phyloP scores from a whole-genome alignment of 2,888 invertebrate genomes.

The Parthenolecanium corni region DNA sequence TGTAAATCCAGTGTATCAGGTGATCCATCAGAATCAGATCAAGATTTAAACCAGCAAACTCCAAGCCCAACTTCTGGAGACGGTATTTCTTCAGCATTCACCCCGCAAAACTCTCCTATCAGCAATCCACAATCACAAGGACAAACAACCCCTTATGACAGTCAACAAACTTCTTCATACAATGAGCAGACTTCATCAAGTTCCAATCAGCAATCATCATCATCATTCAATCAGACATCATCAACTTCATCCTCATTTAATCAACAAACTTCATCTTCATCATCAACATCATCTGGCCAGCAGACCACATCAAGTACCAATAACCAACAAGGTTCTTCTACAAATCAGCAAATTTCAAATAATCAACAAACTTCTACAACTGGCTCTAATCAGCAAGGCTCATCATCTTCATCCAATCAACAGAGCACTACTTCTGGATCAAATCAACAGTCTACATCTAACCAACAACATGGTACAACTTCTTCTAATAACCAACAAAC shows the following conservation, averaged over 20 bases:
- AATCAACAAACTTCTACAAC: constrained; percentile 28
- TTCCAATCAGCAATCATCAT: background rate
- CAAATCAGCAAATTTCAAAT: constrained; percentile 31
- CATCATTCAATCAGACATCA: constrained; percentile 29
- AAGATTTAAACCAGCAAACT: background rate
- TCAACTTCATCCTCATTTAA: constrained; percentile 32
- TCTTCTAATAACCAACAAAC: constrained; percentile 29
- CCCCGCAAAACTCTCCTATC: background rate
- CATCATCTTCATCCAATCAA: constrained; percentile 31
- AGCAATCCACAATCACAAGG: constrained; percentile 31
- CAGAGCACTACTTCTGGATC: constrained; percentile 30
- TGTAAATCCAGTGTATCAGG: constrained; percentile 31
- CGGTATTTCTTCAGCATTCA: too few relatives aligned
- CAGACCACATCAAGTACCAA: constrained; percentile 21
- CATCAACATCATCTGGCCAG: constrained; percentile 32
- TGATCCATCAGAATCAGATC: constrained; percentile 1
- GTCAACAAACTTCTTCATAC: constrained; percentile 31
- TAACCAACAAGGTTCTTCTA: constrained; percentile 3
- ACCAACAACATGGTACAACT: background rate
- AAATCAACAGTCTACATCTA: constrained; percentile 30
- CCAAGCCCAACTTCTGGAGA: background rate
- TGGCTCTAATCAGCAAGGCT: constrained; percentile 30
- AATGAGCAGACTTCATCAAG: constrained; percentile 6
- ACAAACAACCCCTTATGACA: constrained; percentile 34
- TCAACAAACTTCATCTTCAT: constrained; percentile 33